Percentiles rank a stretch among this genome's conserved stretches.
Evolutionary conservation across 2,888 invertebrate species (phyloP).

Genomic region (Girardia tigrina): DNA sequence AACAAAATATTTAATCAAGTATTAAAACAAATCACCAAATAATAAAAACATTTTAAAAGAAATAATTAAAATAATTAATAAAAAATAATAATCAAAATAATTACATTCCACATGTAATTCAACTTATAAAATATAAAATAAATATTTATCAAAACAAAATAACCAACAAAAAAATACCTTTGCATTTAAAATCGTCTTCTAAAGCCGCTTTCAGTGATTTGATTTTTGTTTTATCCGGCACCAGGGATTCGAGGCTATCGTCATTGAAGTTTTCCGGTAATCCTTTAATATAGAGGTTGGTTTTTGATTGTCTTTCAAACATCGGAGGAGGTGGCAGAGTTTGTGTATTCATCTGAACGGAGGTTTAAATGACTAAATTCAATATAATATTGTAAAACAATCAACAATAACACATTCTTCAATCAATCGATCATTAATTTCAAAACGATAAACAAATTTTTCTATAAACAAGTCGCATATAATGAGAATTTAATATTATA

Average conservation of each 20-base stretch:
- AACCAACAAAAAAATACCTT: no score
- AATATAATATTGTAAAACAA: background rate
- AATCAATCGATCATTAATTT: constrained; percentile 1
- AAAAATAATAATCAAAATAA: no score
- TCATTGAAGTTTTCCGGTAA: constrained; percentile 35
- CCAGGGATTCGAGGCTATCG: constrained; percentile 30
- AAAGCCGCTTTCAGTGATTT: constrained; percentile 35
- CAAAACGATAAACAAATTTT: background rate
- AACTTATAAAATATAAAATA: no score
- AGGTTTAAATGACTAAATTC: background rate
- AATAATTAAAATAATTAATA: no score
- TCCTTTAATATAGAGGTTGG: constrained; percentile 35
- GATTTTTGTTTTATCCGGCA: constrained; percentile 33
- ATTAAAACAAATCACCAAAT: no score
- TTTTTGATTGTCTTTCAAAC: constrained; percentile 28
- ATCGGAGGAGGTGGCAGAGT: background rate
- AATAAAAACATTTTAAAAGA: no score
- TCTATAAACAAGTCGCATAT: background rate
- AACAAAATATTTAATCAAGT: no score
- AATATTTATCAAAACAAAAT: no score
- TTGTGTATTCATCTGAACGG: background rate
- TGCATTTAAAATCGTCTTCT: constrained; percentile 34
- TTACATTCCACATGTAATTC: no score
- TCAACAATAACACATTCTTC: background rate
- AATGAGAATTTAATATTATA: background rate